Percentiles rank a stretch among this genome's conserved stretches.
These are phyloP conservation scores for Pocota personata DNA, from an alignment of 2,888 invertebrate genomes.

Conservation along the genomic window DNA sequence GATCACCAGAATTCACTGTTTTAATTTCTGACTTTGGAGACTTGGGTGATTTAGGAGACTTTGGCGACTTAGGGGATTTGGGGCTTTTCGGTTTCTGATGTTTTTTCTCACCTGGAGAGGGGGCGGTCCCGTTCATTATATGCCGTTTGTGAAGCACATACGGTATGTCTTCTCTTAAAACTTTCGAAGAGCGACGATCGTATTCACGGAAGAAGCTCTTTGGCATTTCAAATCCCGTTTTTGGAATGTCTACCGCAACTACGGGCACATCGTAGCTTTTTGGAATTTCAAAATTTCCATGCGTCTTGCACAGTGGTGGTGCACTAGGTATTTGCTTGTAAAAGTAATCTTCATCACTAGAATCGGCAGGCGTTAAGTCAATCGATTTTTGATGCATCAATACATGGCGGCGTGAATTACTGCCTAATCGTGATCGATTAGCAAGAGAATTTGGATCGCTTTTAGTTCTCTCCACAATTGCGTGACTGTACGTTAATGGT, in stretches of 20 bases:
- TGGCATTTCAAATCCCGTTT: constrained; percentile 88
- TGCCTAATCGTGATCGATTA: constrained; percentile 88
- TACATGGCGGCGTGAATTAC: constrained; percentile 89
- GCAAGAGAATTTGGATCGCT: constrained; percentile 93
- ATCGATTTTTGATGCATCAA: constrained; percentile 94
- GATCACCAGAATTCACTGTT: constrained; percentile 77
- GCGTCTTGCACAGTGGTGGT: constrained; percentile 88
- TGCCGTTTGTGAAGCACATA: constrained; percentile 93
- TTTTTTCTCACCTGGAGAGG: constrained; percentile 83
- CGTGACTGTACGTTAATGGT: constrained; percentile 86
- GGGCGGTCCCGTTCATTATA: constrained; percentile 92
- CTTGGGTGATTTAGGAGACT: constrained; percentile 86
- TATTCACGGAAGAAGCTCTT: constrained; percentile 89
- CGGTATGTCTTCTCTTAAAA: constrained; percentile 88
- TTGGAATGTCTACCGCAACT: constrained; percentile 84
- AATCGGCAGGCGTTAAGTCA: constrained; percentile 92
- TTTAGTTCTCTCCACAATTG: constrained; percentile 92
- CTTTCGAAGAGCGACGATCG: constrained; percentile 84
- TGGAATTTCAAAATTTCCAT: constrained; percentile 88
- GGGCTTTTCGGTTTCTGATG: constrained; percentile 86
- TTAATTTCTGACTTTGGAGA: constrained; percentile 79
- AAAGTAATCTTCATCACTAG: constrained; percentile 92
- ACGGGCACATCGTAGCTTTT: constrained; percentile 82
- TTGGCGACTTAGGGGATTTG: constrained; percentile 86
- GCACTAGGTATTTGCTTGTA: constrained; percentile 90